Evolutionary conservation across 35 echinoderm and acorn worm species (phyloP).

Genomic region (Diadema setosum): DNA sequence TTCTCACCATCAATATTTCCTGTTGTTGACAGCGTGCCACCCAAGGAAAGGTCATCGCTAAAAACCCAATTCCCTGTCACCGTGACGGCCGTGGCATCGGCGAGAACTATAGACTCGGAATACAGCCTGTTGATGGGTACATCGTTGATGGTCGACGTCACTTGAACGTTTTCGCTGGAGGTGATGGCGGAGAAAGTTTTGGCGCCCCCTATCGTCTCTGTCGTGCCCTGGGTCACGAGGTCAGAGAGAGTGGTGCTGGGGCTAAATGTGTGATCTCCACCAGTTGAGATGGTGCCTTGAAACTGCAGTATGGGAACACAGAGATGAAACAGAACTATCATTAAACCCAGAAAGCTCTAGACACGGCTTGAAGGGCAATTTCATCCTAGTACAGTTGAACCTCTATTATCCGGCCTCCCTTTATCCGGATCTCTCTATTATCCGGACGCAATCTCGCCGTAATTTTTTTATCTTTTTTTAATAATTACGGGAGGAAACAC

Average conservation of each 20-base stretch:
- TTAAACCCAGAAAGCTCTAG: too few relatives aligned
- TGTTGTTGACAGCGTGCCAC: neutral
- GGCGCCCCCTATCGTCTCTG: neutral
- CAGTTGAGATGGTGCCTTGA: neutral
- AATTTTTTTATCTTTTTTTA: too few relatives aligned
- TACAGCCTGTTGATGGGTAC: neutral
- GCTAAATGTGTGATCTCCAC: neutral
- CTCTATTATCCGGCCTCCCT: too few relatives aligned
- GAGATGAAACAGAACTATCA: too few relatives aligned
- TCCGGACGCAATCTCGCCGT: too few relatives aligned
- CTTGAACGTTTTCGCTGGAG: neutral
- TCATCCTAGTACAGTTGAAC: too few relatives aligned
- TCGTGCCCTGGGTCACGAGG: neutral
- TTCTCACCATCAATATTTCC: slow-evolving; percentile 8
- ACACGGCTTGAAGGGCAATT: too few relatives aligned
- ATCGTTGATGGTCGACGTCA: neutral
- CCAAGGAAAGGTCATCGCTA: neutral
- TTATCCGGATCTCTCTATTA: too few relatives aligned
- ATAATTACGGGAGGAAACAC: too few relatives aligned
- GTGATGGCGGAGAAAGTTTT: neutral
- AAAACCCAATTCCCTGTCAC: neutral
- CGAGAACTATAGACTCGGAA: neutral
- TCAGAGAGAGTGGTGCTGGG: neutral
- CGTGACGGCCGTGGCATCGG: neutral
- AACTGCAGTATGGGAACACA: neutral